Evolutionary conservation across 2,113 vertebrate species (phyloP).

Genomic region (Motacilla tschutschensis): DNA sequence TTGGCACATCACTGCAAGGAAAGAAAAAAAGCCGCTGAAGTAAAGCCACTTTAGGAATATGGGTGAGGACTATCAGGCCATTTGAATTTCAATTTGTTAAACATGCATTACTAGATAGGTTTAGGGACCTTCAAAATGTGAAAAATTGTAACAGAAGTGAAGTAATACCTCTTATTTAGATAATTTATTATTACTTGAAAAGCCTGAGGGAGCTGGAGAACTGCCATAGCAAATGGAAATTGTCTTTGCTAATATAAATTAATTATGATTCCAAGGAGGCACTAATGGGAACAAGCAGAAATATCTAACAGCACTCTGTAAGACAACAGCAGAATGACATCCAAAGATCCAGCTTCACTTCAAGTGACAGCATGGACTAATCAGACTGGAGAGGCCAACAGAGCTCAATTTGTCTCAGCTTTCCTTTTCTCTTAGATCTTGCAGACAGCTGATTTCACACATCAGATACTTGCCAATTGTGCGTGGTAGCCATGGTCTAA

Average conservation of each 20-base stretch:
- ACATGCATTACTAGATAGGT: not conserved
- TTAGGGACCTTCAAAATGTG: conserved; percentile 7
- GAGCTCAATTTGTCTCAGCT: conserved; percentile 53
- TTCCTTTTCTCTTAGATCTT: conserved; percentile 40
- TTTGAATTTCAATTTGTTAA: conserved; percentile 10
- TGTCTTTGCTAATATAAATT: conserved; percentile 52
- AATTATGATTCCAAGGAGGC: conserved; percentile 50
- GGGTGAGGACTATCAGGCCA: not conserved
- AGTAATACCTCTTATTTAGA: conserved; percentile 24
- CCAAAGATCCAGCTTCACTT: conserved; percentile 11
- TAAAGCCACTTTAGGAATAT: not conserved
- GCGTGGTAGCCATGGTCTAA: not conserved
- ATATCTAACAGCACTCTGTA: not conserved
- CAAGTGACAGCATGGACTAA: conserved; percentile 50
- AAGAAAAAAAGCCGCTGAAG: not conserved
- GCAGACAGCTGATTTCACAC: conserved; percentile 33
- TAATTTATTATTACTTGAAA: conserved; percentile 46
- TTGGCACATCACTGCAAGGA: not conserved
- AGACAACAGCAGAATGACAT: conserved; percentile 31
- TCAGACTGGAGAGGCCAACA: conserved; percentile 41
- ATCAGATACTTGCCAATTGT: conserved; percentile 31
- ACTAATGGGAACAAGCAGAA: conserved; percentile 42
- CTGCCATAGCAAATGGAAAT: conserved; percentile 42
- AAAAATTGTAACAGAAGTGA: conserved; percentile 9
- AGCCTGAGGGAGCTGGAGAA: conserved; percentile 37